Percentiles rank a stretch among this genome's conserved stretches.
phyloP scores from a whole-genome alignment of 2,113 vertebrate genomes.

The Pyrgilauda ruficollis region DNA sequence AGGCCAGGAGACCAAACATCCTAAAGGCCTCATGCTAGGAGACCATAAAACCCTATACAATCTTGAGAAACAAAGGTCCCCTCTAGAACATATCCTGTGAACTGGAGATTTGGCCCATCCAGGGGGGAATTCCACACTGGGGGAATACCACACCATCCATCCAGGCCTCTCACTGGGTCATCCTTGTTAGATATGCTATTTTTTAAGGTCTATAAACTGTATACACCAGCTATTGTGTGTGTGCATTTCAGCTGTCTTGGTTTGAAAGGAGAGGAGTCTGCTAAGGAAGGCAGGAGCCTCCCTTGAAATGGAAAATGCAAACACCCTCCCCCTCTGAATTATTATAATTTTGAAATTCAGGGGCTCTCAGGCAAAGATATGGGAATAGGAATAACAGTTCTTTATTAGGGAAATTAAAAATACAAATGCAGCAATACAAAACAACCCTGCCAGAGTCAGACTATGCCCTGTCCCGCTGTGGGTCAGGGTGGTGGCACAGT shows the following conservation, averaged over 20 bases:
- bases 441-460: neutral
- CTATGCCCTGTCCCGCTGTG: neutral
- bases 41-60: too few relatives aligned
- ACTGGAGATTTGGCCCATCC: neutral
- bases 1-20: neutral
- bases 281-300: neutral
- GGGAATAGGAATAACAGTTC: neutral
- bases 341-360: neutral
- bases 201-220: neutral
- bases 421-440: neutral
- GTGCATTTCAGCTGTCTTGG: neutral
- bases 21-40: neutral
- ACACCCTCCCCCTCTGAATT: neutral
- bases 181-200: neutral
- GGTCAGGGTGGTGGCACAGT: neutral
- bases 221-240: neutral
- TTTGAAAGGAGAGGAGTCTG: neutral
- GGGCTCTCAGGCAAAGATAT: neutral
- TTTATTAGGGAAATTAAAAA: neutral
- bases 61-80: neutral
- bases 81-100: neutral
- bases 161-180: neutral
- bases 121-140: neutral
- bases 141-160: neutral
- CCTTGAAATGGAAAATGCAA: neutral